Evolutionary conservation across 1,140 invertebrate species (phyloP).

Genomic region (Anthonomus grandis): DNA sequence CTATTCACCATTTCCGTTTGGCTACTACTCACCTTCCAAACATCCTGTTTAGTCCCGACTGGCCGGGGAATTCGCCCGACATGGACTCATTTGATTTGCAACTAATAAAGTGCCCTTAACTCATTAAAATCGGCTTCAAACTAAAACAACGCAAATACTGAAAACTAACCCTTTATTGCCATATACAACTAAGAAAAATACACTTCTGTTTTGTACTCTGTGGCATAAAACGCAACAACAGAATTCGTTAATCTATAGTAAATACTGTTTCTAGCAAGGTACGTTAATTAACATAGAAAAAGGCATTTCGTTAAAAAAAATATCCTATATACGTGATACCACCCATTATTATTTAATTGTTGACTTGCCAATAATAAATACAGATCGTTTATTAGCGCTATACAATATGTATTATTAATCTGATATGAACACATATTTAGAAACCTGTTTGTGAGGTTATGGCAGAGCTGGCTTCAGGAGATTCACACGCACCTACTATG

Average conservation of each 20-base stretch:
- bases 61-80: no score
- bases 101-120: conserved; percentile 1
- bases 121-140: conserved; percentile 12
- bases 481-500: no score
- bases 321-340: conserved; percentile 14
- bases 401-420: conserved; percentile 37
- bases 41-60: no score
- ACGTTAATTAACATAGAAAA: conserved; percentile 19
- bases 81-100: no score
- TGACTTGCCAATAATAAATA: background rate
- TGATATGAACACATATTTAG: conserved; percentile 47
- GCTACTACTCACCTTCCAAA: no score
- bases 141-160: conserved; percentile 20
- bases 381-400: background rate
- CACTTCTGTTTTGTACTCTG: conserved; percentile 40
- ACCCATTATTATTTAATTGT: conserved; percentile 1
- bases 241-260: conserved; percentile 21
- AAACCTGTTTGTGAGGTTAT: conserved; percentile 45
- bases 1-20: no score
- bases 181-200: conserved; percentile 44
- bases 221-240: conserved; percentile 27
- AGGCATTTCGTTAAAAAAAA: conserved; percentile 17
- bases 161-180: conserved; percentile 50
- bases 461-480: conserved; percentile 44
- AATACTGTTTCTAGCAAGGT: conserved; percentile 16